Evolutionary conservation across 2,113 vertebrate genomes (phyloP).

Genomic region (Camelus bactrianus): DNA sequence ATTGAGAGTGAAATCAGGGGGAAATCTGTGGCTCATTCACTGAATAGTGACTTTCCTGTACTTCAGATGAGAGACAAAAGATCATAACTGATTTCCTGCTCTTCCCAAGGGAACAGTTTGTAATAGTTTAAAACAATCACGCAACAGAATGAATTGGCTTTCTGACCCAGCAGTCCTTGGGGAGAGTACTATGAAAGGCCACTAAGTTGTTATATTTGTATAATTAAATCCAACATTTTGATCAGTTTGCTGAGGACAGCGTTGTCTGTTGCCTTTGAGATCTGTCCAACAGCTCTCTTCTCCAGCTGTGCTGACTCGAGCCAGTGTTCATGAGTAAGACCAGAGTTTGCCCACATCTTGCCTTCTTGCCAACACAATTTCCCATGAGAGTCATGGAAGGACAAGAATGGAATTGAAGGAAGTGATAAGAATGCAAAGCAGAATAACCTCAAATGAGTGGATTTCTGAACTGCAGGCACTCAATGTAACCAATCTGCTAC

Average conservation of each 20-base stretch:
- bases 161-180: slow-evolving; percentile 84
- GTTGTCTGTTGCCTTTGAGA: slow-evolving; percentile 76
- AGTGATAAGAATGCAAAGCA: neutral
- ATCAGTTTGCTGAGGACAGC: slow-evolving; percentile 87
- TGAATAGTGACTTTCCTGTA: slow-evolving; percentile 87
- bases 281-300: slow-evolving; percentile 72
- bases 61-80: slow-evolving; percentile 86
- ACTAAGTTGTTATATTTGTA: slow-evolving; percentile 88
- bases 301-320: neutral
- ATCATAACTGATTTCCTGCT: slow-evolving; percentile 90
- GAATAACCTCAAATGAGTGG: neutral
- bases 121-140: slow-evolving; percentile 89
- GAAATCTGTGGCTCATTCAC: slow-evolving; percentile 86
- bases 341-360: neutral
- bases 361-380: neutral
- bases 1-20: slow-evolving; percentile 89
- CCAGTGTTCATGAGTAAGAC: neutral
- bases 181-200: slow-evolving; percentile 83
- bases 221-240: slow-evolving; percentile 90
- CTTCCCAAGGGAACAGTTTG: slow-evolving; percentile 90
- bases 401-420: slow-evolving; percentile 14
- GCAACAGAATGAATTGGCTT: slow-evolving; percentile 88
- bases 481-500: neutral
- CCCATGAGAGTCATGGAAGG: neutral
- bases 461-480: neutral